Evolutionary conservation across 1,140 invertebrate genomes (phyloP).

Genomic region (Zaprionus ghesquierei): DNA sequence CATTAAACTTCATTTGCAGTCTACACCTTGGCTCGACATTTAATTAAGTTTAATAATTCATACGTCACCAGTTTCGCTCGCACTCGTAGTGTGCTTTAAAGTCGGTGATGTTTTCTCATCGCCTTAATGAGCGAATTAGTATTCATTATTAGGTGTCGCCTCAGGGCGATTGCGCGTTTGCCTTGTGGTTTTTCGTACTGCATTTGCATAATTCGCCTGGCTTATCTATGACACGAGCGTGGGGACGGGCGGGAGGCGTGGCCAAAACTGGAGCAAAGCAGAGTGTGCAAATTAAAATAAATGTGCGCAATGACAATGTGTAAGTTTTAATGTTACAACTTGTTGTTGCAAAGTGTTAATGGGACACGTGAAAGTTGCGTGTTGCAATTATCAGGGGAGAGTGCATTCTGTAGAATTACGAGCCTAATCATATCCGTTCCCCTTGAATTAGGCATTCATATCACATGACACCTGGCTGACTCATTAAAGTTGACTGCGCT

Average conservation of each 20-base stretch:
- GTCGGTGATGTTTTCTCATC: constrained; percentile 48
- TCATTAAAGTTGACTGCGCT: constrained; percentile 44
- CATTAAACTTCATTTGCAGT: constrained; percentile 58
- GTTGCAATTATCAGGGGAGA: constrained; percentile 12
- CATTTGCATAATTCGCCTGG: constrained; percentile 59
- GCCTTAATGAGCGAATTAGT: constrained; percentile 77
- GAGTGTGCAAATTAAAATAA: constrained; percentile 73
- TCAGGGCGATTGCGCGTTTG: constrained; percentile 25
- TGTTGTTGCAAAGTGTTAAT: constrained; percentile 67
- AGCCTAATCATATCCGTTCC: not conserved
- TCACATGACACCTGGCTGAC: constrained; percentile 62
- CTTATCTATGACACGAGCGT: constrained; percentile 32
- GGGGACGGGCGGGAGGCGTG: constrained; percentile 36
- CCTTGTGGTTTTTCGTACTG: constrained; percentile 18
- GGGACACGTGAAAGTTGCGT: constrained; percentile 39
- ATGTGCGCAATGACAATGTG: constrained; percentile 49
- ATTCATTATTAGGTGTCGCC: constrained; percentile 75
- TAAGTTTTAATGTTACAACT: constrained; percentile 40
- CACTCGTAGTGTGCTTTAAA: constrained; percentile 15
- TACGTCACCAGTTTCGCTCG: constrained; percentile 13
- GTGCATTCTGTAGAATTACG: not conserved
- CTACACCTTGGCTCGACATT: constrained; percentile 35
- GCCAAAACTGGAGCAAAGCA: constrained; percentile 51
- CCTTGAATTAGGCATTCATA: constrained; percentile 63
- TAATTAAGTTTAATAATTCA: constrained; percentile 81